Base-by-base conservation (phyloP, 2,113 vertebrate genomes). In the Leuciscus idus region DNA sequence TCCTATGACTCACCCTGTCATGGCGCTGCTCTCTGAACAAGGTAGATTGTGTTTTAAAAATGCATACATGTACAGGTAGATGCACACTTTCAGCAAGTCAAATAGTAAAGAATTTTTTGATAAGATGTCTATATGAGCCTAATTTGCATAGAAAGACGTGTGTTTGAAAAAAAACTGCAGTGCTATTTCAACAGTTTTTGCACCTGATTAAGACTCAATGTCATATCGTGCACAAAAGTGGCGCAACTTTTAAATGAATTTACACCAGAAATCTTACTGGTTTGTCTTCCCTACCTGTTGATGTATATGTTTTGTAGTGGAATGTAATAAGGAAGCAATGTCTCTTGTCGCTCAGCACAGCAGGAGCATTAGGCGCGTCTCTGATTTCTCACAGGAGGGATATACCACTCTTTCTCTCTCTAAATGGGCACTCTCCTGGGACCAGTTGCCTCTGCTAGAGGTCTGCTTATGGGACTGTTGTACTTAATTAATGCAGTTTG, bases 351-450 rank as follows among this genome's bases (percentile, higher is more conserved):
- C 87, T 85, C 59, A 85, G 43, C 12, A 5, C 87, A 86, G 80
- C 26, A 77, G 81, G 84, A 85, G 83, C 11, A 9, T 64, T 13
- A 64, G 77, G 87, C 59, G 9, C 84, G 81, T 83, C 87, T 83
- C 83, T 81, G 1, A 84, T 91, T 90, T 91, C 92, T 92, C 79
- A 15, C 86, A 87, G 88, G 92, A 92, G 61, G 72, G 76, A 48
- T 57, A 36, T 81, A 74, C 64, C 91, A 86, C 88, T 84, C 81
- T 80, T n/a, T 46, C 62, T 68, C 62, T 89, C 81, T 93, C 90
- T 93, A 95, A 94, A 93, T 94, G 91, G 85, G 19, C 43, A 76
- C 46, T 28, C 92, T 92, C 87, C 74, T n/a, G 91, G 88, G 91
- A 92, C 78, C 84, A 57, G 43, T 88, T 82, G 36, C 87, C 26